Evolutionary conservation across 2,113 vertebrate species (phyloP).

Genomic region (Balaeniceps rex): DNA sequence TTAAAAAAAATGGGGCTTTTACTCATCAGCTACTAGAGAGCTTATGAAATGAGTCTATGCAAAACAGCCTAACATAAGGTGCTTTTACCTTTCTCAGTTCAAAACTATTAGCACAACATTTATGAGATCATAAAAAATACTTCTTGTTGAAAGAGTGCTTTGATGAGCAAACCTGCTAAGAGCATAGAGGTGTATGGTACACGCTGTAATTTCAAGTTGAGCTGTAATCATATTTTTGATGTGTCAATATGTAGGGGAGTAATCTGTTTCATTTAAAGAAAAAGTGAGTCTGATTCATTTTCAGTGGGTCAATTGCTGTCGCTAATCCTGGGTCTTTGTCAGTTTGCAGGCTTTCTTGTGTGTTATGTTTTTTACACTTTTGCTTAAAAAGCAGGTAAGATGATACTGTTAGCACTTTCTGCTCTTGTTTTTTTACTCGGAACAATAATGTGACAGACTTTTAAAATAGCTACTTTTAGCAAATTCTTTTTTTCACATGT

Average conservation of each 20-base stretch:
- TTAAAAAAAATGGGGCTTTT: background rate
- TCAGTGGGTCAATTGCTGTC: background rate
- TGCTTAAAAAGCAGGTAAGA: slow-evolving; percentile 30
- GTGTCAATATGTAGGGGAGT: background rate
- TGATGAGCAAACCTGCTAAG: slow-evolving; percentile 3
- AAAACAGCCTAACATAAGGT: background rate
- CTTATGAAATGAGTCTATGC: background rate
- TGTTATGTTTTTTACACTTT: background rate
- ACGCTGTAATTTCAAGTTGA: background rate
- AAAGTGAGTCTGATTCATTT: background rate
- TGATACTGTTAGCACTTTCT: background rate
- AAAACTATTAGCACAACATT: background rate
- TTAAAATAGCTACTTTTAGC: background rate
- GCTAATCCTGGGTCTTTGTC: background rate
- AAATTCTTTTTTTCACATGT: background rate
- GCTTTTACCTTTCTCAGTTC: background rate
- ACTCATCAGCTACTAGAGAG: background rate
- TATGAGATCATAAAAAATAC: background rate
- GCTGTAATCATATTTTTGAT: slow-evolving; percentile 9
- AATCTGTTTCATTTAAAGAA: background rate
- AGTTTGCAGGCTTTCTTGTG: background rate
- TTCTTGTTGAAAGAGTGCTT: background rate
- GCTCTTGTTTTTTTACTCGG: background rate
- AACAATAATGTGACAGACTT: background rate
- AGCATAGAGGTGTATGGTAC: background rate